Evolutionary conservation across 1,140 invertebrate genomes (phyloP).

Genomic region (Drosophila littoralis): DNA sequence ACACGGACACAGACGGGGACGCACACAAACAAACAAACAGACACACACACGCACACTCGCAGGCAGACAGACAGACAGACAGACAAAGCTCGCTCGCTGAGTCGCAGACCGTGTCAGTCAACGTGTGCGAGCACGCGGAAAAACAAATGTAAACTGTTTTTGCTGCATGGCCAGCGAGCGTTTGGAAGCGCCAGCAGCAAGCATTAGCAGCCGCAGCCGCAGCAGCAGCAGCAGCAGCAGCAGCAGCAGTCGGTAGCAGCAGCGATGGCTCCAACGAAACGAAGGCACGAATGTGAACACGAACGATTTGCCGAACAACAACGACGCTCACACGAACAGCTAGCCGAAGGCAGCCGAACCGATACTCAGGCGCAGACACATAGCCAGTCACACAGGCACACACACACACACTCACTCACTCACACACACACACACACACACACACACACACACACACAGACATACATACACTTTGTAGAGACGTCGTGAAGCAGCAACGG

Average conservation of each 20-base stretch:
- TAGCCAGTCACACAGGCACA: constrained; percentile 4
- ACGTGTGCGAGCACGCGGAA: constrained; percentile 84
- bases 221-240: constrained; percentile 9
- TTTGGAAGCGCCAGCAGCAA: constrained; percentile 36
- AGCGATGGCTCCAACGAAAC: constrained; percentile 16
- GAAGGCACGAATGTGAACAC: constrained; percentile 8
- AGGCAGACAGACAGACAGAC: constrained; percentile 27
- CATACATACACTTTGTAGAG: constrained; percentile 18
- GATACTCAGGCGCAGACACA: constrained; percentile 24
- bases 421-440: constrained; percentile 1
- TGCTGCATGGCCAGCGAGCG: constrained; percentile 66
- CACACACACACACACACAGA: constrained; percentile 10
- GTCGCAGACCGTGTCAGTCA: constrained; percentile 66
- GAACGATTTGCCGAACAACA: constrained; percentile 13
- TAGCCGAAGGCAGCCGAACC: constrained; percentile 11
- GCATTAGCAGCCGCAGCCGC: constrained; percentile 9
- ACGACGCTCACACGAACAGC: not conserved
- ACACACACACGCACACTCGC: constrained; percentile 19
- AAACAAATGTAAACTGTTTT: constrained; percentile 84
- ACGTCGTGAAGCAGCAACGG: constrained; percentile 35
- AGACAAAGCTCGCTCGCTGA: constrained; percentile 51
- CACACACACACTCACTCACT: not conserved
- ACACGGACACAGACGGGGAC: constrained; percentile 23
- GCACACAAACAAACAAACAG: constrained; percentile 28
- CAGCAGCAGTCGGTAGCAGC: constrained; percentile 14